These are phyloP conservation scores for Leucoraja ocellata DNA, from an alignment of 2,797 vertebrate species.

Conservation along the genomic window DNA sequence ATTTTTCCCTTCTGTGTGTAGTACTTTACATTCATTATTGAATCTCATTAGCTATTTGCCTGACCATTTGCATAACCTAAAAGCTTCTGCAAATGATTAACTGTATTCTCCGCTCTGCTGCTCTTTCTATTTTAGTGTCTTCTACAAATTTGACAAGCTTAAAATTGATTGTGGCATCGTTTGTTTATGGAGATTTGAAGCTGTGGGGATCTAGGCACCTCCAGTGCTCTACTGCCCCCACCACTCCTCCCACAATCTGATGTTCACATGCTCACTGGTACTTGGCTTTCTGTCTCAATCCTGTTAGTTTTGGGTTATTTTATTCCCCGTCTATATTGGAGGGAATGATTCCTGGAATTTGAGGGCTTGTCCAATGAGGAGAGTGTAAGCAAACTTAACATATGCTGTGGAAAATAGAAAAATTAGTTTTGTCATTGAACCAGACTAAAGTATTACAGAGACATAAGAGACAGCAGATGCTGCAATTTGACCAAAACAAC, in stretches of 20 bases:
- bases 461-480: too few species aligned
- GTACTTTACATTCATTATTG: slow-evolving; percentile 35
- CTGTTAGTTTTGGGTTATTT: background rate
- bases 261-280: background rate
- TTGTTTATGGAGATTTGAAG: slow-evolving; percentile 33
- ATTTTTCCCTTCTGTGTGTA: slow-evolving; percentile 14
- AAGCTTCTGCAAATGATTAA: slow-evolving; percentile 33
- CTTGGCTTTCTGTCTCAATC: background rate
- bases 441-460: too few species aligned
- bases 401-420: too few species aligned
- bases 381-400: too few species aligned
- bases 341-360: too few species aligned
- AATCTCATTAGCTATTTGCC: slow-evolving; percentile 36
- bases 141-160: slow-evolving; percentile 36
- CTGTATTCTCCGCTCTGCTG: slow-evolving; percentile 33
- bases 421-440: too few species aligned
- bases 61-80: slow-evolving; percentile 34
- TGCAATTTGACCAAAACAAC: too few species aligned
- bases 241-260: background rate
- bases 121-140: slow-evolving; percentile 35
- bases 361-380: too few species aligned
- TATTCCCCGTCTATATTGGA: too few species aligned
- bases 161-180: slow-evolving; percentile 32
- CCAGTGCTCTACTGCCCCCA: background rate
- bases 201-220: background rate